phyloP scores from a whole-genome alignment of 2,888 invertebrate genomes.

The Ferdinandea cuprea region DNA sequence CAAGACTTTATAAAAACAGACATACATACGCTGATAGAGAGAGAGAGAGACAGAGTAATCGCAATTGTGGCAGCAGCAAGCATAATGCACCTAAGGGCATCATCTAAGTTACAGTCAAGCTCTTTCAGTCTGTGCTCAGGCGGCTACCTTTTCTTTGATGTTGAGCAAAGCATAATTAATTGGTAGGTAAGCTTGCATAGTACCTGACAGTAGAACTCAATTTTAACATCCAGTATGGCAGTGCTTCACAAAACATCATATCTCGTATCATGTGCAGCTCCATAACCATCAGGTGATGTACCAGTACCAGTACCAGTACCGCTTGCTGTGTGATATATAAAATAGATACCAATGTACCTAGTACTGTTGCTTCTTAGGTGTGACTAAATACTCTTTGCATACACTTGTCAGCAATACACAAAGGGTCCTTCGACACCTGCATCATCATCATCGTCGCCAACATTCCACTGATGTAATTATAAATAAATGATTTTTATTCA shows the following conservation, averaged over 20 bases:
- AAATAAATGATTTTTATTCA: slow-evolving; percentile 74
- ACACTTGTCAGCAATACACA: slow-evolving; percentile 62
- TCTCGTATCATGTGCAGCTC: slow-evolving; percentile 50
- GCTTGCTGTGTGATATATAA: background rate
- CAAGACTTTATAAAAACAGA: slow-evolving; percentile 43
- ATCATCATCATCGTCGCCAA: slow-evolving; percentile 51
- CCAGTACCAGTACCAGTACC: slow-evolving; percentile 14
- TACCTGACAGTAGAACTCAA: slow-evolving; percentile 64
- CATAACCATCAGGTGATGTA: slow-evolving; percentile 41
- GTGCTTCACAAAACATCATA: slow-evolving; percentile 29
- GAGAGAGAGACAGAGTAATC: too few species aligned
- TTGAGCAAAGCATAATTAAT: slow-evolving; percentile 74
- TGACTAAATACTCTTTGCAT: slow-evolving; percentile 73
- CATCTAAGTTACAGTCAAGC: slow-evolving; percentile 71
- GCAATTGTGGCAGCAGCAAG: slow-evolving; percentile 57
- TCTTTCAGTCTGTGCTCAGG: slow-evolving; percentile 63
- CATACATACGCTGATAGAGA: too few species aligned
- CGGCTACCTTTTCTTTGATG: slow-evolving; percentile 71
- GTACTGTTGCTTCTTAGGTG: slow-evolving; percentile 73
- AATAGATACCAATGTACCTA: slow-evolving; percentile 8
- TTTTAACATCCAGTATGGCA: slow-evolving; percentile 42
- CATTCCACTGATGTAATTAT: slow-evolving; percentile 69
- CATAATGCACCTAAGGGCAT: slow-evolving; percentile 63
- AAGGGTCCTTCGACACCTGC: slow-evolving; percentile 74
- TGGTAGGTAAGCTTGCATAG: slow-evolving; percentile 70